Percentiles rank a stretch among this genome's conserved stretches.
These are phyloP conservation scores for Scaptomyza caliginosa DNA, from an alignment of 2,888 invertebrate genomes.

Conservation along the genomic window DNA sequence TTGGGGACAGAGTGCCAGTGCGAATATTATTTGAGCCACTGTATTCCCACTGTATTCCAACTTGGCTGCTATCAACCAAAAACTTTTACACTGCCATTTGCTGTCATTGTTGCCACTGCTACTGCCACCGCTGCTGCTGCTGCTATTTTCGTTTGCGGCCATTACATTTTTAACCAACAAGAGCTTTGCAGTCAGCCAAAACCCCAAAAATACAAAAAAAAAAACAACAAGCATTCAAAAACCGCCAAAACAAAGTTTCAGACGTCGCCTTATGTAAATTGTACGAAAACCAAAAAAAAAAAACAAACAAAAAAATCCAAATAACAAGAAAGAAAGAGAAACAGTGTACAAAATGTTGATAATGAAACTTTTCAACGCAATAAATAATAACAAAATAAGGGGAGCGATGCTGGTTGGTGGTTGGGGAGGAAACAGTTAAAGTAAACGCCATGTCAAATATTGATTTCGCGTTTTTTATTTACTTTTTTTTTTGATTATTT, in stretches of 20 bases:
- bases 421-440: slow-evolving; percentile 30
- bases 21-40: slow-evolving; percentile 5
- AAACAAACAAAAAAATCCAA: slow-evolving; percentile 5
- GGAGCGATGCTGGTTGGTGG: too few species aligned
- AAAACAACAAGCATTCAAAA: not conserved
- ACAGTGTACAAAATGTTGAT: slow-evolving; percentile 50
- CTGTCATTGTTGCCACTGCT: slow-evolving; percentile 63
- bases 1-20: not conserved
- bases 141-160: slow-evolving; percentile 52
- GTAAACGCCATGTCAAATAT: slow-evolving; percentile 67
- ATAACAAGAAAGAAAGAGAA: slow-evolving; percentile 12
- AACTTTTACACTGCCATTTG: slow-evolving; percentile 74
- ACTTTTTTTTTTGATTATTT: slow-evolving; percentile 60
- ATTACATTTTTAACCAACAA: slow-evolving; percentile 56
- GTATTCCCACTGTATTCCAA: slow-evolving; percentile 54
- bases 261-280: slow-evolving; percentile 71
- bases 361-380: slow-evolving; percentile 77
- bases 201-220: not conserved
- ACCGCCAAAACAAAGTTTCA: slow-evolving; percentile 63
- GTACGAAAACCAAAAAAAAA: too few species aligned
- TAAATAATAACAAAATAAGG: slow-evolving; percentile 71
- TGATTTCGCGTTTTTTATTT: slow-evolving; percentile 65
- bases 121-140: slow-evolving; percentile 24
- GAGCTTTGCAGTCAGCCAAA: slow-evolving; percentile 27
- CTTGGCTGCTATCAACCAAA: slow-evolving; percentile 58